A percentile compares a stretch with the other conserved stretches of the same genome.
Evolutionary conservation across 2,888 invertebrate species (phyloP).

Genomic region (Morinoia aosen): DNA sequence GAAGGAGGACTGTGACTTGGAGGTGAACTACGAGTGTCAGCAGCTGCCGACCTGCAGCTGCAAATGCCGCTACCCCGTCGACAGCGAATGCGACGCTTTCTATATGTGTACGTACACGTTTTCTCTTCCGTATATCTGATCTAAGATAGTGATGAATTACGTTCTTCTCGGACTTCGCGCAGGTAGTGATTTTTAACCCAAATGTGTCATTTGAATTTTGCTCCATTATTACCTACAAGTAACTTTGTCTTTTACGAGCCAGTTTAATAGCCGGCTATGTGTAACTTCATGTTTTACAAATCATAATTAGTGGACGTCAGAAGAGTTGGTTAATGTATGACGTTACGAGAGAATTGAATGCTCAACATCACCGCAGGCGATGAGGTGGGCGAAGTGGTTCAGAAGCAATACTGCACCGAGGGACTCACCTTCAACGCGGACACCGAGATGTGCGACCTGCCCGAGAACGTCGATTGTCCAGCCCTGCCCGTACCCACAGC

Average conservation of each 20-base stretch:
- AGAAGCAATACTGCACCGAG: constrained; percentile 63
- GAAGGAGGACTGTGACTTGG: constrained; percentile 62
- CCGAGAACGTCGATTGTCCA: constrained; percentile 66
- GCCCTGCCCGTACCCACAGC: constrained; percentile 54
- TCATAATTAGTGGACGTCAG: not conserved
- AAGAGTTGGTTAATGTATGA: not conserved
- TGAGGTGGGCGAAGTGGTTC: constrained; percentile 59
- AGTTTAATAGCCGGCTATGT: not conserved
- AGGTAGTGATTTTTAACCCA: not conserved
- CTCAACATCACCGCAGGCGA: constrained; percentile 53
- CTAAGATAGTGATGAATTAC: not conserved
- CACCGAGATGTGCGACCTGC: constrained; percentile 66
- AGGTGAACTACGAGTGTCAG: constrained; percentile 61
- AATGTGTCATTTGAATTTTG: not conserved
- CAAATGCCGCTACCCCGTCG: constrained; percentile 62
- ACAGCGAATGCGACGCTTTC: constrained; percentile 58
- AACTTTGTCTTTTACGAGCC: not conserved
- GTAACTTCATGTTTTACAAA: not conserved
- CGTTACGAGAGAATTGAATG: not conserved
- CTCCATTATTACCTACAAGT: not conserved
- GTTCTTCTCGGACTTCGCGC: not conserved
- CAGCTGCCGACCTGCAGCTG: constrained; percentile 59
- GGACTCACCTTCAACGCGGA: constrained; percentile 66
- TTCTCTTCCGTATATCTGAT: not conserved
- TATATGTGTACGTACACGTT: constrained; percentile 59